Evolutionary conservation across 2,113 vertebrate genomes (phyloP).

Genomic region (Meriones unguiculatus): DNA sequence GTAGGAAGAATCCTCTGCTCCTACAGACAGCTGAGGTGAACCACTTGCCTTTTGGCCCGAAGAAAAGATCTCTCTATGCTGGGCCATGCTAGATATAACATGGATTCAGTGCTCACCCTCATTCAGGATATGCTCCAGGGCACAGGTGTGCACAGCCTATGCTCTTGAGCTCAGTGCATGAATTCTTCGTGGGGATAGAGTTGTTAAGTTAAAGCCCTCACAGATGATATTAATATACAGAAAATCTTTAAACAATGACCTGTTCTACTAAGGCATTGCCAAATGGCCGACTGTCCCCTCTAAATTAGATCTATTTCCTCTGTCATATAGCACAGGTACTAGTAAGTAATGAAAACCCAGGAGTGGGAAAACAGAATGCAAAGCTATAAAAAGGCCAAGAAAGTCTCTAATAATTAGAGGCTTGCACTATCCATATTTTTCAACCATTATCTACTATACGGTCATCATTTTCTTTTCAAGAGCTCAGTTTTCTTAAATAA

Average conservation of each 20-base stretch:
- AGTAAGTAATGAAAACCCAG: not conserved
- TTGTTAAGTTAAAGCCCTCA: not conserved
- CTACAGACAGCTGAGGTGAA: not conserved
- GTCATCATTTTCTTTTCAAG: constrained; percentile 14
- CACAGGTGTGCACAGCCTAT: not conserved
- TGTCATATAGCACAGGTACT: not conserved
- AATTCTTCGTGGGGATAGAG: not conserved
- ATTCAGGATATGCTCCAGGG: not conserved
- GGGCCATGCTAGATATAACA: not conserved
- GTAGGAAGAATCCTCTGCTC: not conserved
- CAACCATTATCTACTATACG: not conserved
- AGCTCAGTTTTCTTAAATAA: constrained; percentile 3
- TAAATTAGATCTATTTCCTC: constrained; percentile 10
- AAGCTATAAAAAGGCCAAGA: not conserved
- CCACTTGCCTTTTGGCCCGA: too few species aligned
- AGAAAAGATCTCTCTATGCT: not conserved
- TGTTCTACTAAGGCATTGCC: not conserved
- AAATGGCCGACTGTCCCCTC: not conserved
- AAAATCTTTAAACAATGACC: not conserved
- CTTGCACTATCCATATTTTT: constrained; percentile 23
- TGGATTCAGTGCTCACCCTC: not conserved
- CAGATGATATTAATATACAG: not conserved
- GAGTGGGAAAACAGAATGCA: not conserved
- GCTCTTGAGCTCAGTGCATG: too few species aligned
- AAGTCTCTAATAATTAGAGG: constrained; percentile 39